Evolutionary conservation across 2,888 invertebrate species (phyloP).

Genomic region (Rhagonycha fulva): DNA sequence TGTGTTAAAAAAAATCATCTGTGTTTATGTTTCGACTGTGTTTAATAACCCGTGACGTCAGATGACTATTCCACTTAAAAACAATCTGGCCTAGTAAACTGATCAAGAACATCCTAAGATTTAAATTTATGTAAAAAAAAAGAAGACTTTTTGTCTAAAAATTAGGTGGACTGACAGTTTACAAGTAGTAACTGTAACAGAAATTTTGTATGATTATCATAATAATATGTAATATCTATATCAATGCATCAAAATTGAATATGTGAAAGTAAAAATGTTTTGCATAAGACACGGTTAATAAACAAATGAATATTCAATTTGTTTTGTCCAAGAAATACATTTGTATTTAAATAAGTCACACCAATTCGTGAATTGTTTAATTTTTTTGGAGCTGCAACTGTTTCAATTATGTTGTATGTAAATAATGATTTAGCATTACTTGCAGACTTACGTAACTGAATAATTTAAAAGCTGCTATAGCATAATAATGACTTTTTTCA

Average conservation of each 20-base stretch:
- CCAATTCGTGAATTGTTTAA: not conserved
- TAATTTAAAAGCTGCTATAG: not conserved
- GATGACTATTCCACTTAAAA: too few species aligned
- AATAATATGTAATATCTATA: not conserved
- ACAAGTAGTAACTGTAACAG: too few species aligned
- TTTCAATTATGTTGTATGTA: not conserved
- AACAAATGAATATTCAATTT: not conserved
- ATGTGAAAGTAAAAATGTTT: not conserved
- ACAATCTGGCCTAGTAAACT: too few species aligned
- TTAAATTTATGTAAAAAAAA: too few species aligned
- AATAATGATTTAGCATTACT: not conserved
- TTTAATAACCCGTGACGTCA: too few species aligned
- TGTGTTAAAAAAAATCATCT: too few species aligned
- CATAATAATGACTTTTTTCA: not conserved
- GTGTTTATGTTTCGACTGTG: too few species aligned
- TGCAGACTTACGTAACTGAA: not conserved
- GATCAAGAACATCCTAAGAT: too few species aligned
- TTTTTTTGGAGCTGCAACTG: not conserved
- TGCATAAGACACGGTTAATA: not conserved
- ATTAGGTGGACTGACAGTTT: too few species aligned
- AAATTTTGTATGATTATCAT: not conserved
- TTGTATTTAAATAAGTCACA: not conserved
- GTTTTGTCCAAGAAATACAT: not conserved
- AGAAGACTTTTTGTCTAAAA: too few species aligned
- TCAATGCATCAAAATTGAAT: not conserved